Percentiles rank a stretch among this genome's conserved stretches.
These are phyloP conservation scores for Chloebia gouldiae DNA, from an alignment of 2,113 vertebrate genomes.

Conservation along the genomic window DNA sequence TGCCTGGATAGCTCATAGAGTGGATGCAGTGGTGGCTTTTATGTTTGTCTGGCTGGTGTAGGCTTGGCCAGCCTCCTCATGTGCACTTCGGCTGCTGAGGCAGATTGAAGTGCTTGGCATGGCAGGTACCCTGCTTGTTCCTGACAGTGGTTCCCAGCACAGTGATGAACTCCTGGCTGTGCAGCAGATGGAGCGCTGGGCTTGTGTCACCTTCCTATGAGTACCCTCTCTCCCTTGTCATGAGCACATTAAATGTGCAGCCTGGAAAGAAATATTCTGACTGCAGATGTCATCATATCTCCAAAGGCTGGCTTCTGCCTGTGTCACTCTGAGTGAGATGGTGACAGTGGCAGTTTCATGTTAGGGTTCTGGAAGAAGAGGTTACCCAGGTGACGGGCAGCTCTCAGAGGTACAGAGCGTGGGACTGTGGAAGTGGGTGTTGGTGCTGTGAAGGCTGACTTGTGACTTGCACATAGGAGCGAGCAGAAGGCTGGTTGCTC, in stretches of 20 bases:
- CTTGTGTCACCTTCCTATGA: neutral
- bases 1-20: neutral
- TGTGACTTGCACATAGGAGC: fast-evolving
- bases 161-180: neutral
- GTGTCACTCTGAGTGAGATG: neutral
- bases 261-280: neutral
- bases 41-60: neutral
- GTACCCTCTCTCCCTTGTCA: neutral
- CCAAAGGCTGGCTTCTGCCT: neutral
- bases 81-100: neutral
- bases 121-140: neutral
- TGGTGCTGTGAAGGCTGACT: neutral
- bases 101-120: neutral
- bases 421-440: neutral
- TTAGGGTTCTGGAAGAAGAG: neutral
- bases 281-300: neutral
- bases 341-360: neutral
- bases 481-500: neutral
- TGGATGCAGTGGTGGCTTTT: neutral
- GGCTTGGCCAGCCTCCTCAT: neutral
- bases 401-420: neutral
- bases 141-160: neutral
- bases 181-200: neutral
- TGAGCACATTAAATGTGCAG: neutral
- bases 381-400: neutral